phyloP scores from a whole-genome alignment of 2,113 vertebrate genomes.

The Salvelinus sp. region DNA sequence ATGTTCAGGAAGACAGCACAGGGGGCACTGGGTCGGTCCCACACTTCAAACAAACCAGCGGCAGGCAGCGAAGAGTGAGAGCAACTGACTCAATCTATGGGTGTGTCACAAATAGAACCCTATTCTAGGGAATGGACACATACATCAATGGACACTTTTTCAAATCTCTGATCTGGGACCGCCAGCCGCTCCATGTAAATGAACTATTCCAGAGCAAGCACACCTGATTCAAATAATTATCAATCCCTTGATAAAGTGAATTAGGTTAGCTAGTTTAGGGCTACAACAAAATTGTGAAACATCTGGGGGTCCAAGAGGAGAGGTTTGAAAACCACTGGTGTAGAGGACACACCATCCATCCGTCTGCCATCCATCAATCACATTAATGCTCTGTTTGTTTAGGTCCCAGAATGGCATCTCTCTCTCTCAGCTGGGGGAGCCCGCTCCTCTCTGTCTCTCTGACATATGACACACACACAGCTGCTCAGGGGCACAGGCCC shows the following conservation, averaged over 20 bases:
- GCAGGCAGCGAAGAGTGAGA: no score
- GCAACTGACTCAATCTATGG: neutral
- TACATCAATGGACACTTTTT: no score
- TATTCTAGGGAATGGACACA: no score
- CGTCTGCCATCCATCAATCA: constrained; percentile 44
- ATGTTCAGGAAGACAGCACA: neutral
- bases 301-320: neutral
- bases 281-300: no score
- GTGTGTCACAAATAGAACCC: no score
- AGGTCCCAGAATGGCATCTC: neutral
- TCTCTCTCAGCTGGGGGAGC: neutral
- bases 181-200: no score
- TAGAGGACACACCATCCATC: constrained; percentile 7
- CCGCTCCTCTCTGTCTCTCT: constrained; percentile 32
- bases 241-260: no score
- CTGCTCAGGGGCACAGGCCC: constrained; percentile 50
- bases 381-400: neutral
- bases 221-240: no score
- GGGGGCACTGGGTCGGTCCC: neutral
- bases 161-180: no score
- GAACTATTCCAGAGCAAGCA: no score
- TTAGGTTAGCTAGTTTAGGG: no score
- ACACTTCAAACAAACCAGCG: no score
- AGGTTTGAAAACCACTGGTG: neutral
- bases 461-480: constrained; percentile 45